Conservation (phyloP, 23 tunicate genomes). For the Phallusia fumigata region DNA sequence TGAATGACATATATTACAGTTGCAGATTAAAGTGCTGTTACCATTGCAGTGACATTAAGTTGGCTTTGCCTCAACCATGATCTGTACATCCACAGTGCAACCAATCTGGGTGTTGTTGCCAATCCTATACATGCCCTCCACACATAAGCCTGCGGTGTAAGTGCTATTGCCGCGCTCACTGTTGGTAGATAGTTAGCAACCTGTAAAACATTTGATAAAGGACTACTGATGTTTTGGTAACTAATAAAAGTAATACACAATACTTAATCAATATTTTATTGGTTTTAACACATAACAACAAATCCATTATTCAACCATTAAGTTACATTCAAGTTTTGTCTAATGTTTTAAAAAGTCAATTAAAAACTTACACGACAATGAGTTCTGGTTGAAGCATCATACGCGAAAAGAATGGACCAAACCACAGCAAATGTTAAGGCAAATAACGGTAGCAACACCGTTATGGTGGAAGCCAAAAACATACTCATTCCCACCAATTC, state of each 20-base stretch:
- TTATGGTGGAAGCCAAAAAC: not conserved
- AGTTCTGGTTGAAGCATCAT: constrained; percentile 25
- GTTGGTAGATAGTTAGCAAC: constrained; percentile 81
- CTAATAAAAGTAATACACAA: not conserved
- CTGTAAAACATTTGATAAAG: constrained; percentile 14
- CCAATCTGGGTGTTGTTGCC: constrained; percentile 38
- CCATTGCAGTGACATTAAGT: not conserved
- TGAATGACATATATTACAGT: too few species aligned
- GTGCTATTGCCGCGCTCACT: constrained; percentile 74
- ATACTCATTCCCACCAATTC: not conserved
- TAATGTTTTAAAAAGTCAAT: too few species aligned
- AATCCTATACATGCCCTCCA: constrained; percentile 82
- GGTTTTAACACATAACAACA: not conserved
- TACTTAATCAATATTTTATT: not conserved
- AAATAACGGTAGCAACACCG: constrained; percentile 19
- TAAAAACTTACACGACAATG: constrained; percentile 35
- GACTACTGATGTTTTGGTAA: too few species aligned
- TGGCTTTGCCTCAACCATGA: constrained; percentile 6
- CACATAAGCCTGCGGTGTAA: constrained; percentile 71
- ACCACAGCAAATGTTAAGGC: constrained; percentile 27
- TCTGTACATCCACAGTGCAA: constrained; percentile 28
- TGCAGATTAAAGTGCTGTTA: too few species aligned
- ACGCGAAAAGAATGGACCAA: constrained; percentile 35
- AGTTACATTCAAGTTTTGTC: too few species aligned
- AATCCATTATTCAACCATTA: too few species aligned